Evolutionary conservation across 2,888 invertebrate genomes (phyloP), one percentile per base, ranked within the genome.

Genomic region (Mesorhabditis belari): DNA sequence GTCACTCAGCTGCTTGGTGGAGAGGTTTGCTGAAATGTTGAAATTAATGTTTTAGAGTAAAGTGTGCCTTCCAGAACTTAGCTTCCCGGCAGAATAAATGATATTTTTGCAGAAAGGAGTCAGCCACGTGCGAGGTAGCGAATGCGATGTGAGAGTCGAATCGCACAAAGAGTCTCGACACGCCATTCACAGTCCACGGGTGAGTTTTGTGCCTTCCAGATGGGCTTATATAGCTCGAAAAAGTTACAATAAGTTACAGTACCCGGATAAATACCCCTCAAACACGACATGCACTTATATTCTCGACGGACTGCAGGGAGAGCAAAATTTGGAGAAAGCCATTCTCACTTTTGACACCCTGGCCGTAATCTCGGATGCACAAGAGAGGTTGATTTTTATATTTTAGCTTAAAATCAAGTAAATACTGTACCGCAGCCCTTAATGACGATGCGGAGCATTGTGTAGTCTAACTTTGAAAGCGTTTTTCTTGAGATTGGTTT

Each of bases 221-320:
- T 17, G 17, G 17, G 17, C 17, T 9, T 17, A 52, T 9, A n/a
- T 17, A 19, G 19, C 52, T n/a, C n/a, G 12, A 44, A 6, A n/a
- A 28, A 24, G 2, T 21, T 4, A 5, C 9, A n/a, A n/a, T n/a
- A n/a, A 35, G 23, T 69, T 64, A 19, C 61, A 79, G 66, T 84
- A 81, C 64, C 83, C 83, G 4, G 62, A 72, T 29, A 68, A 76
- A 25, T 83, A 83, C 67, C 84, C 84, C 3, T 64, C 77, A 24
- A 82, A 84, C 67, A 80, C 83, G 17, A 82, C 82, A 3, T 85
- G 85, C 70, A 77, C 79, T 12, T 84, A 83, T 73, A 77, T 80
- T 19, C 63, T 80, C 26, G 81, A 95, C 84, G 94, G 94, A 79
- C 90, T 96, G 87, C 92, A 95, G 85, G 95, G 96, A 49, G 79